These are phyloP conservation scores for Dallia pectoralis DNA, from an alignment of 2,797 vertebrate species.

Conservation along the genomic window DNA sequence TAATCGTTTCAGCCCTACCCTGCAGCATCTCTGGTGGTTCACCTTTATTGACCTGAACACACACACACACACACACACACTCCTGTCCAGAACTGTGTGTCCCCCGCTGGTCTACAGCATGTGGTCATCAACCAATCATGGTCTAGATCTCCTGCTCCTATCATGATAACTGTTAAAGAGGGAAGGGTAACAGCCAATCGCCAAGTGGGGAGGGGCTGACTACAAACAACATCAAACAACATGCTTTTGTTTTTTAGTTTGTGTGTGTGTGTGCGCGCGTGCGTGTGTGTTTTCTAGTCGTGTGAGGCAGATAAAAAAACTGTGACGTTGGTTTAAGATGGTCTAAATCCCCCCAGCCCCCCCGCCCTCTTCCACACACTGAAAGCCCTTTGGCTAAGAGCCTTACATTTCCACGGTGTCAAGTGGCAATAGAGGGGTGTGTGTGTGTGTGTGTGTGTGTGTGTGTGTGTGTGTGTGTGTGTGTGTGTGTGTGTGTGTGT, in stretches of 20 bases:
- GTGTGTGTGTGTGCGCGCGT: too few relatives aligned
- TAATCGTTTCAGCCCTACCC: too few relatives aligned
- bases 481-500: neutral
- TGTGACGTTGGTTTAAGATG: too few relatives aligned
- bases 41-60: neutral
- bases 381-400: neutral
- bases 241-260: neutral
- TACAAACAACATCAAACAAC: neutral
- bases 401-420: neutral
- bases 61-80: conserved; percentile 11
- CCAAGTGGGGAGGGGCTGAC: neutral
- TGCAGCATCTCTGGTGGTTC: neutral
- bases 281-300: too few relatives aligned
- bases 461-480: neutral
- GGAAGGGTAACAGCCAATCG: neutral
- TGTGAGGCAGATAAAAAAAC: too few relatives aligned
- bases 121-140: conserved; percentile 58
- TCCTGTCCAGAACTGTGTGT: conserved; percentile 22
- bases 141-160: conserved; percentile 44
- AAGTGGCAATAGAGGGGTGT: neutral
- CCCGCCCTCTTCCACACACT: too few relatives aligned
- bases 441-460: neutral
- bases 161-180: neutral
- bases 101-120: conserved; percentile 39
- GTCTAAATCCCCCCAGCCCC: too few relatives aligned